Base-by-base conservation (phyloP, 2,888 invertebrate genomes). In the Cephus nigrinus region DNA sequence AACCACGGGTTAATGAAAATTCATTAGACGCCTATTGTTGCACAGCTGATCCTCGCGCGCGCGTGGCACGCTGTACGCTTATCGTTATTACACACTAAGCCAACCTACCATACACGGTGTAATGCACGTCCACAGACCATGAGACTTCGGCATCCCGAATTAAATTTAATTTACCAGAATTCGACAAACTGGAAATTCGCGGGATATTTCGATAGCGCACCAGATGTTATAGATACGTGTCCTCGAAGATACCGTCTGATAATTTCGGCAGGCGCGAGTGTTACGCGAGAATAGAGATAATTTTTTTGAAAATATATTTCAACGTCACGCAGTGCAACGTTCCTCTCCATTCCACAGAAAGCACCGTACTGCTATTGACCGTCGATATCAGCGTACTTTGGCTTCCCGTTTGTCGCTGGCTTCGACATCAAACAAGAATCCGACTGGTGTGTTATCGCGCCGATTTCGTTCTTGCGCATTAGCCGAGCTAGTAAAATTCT, bases 41-140 rank as follows among this genome's bases (percentile, higher is more conserved):
- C 55, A 55, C 55, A 2, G 55, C 55, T 55, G 55, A 55, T 23
- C 9, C 23, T 9, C 23, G 1, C 23, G 23, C 5, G 23, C 23
- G 23, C 23, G 23, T 55, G 2, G 9, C 55, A 0, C 23, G 23
- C 55, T 23, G 15, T 55, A 5, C 23, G 9, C 9, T 55, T 55
- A 55, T 55, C 23, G 55, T 55, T 9, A 55, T 55, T 23, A 23
- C 55, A 55, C 55, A 2, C 9, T 9, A 9, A 23, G 1, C 5
- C 55, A 80, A 80, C 82, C 31, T 84, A 85, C 85, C 85, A 73
- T 35, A 34, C 76, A 82, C 4, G 85, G 78, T n/a, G 77, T 69
- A 68, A 82, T 68, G 36, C 81, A 84, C 33, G 73, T 78, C 79
- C 80, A 79, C 32, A 83, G 75, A 34, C 73, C 78, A 68, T 75